These are phyloP conservation scores for Leucophenga varia DNA, from an alignment of 1,140 invertebrate genomes.

Conservation along the genomic window DNA sequence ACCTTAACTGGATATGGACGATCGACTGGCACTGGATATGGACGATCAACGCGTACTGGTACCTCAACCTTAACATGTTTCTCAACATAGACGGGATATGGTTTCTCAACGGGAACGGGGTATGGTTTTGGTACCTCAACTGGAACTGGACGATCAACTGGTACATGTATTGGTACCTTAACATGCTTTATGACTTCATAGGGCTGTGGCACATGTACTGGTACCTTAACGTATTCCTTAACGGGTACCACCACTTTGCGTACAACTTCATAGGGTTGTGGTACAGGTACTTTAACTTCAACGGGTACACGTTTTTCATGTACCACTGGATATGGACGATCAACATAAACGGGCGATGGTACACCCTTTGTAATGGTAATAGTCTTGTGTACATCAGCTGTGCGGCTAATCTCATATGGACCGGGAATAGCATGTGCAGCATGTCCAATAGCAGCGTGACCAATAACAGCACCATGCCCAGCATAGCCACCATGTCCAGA, in stretches of 20 bases:
- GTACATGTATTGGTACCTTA: constrained; percentile 61
- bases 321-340: constrained; percentile 63
- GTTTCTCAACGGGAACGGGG: constrained; percentile 72
- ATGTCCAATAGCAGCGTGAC: constrained; percentile 30
- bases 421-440: constrained; percentile 30
- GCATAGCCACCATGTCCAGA: constrained; percentile 23
- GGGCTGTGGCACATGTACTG: constrained; percentile 67
- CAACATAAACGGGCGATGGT: constrained; percentile 65
- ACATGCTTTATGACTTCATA: constrained; percentile 74
- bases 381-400: constrained; percentile 68
- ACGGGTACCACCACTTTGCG: constrained; percentile 68
- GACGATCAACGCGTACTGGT: constrained; percentile 63
- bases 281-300: constrained; percentile 64
- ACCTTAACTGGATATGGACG: constrained; percentile 61
- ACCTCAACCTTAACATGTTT: constrained; percentile 67
- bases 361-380: constrained; percentile 72
- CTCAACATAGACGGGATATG: constrained; percentile 69
- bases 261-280: constrained; percentile 67
- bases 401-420: constrained; percentile 57
- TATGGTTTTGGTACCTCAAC: constrained; percentile 73
- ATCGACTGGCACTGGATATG: constrained; percentile 61
- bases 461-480: constrained; percentile 19
- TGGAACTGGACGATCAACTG: constrained; percentile 66
- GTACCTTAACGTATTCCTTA: constrained; percentile 69
- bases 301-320: constrained; percentile 68